Evolutionary conservation across 2,888 invertebrate species (phyloP), one percentile per base, ranked within the genome.

Genomic region (Apamea monoglypha): DNA sequence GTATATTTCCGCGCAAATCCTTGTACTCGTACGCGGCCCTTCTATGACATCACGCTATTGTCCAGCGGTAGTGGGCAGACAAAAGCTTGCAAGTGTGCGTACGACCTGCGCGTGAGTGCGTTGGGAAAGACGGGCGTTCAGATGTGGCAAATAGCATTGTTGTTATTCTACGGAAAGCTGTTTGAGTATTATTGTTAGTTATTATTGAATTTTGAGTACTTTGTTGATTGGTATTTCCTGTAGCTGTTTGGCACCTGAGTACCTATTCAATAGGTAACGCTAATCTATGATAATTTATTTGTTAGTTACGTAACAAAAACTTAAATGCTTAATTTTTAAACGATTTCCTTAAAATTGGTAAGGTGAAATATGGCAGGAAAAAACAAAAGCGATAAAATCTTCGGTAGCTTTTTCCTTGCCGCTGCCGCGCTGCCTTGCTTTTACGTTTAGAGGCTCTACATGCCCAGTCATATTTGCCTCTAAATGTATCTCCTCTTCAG

Each of bases 41-140:
- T 89, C 90, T 95, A 95, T 96, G 96, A 96, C 95, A 95, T 96
- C 96, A 96, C 94, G 94, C 93, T 92, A 96, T 96, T 96, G 96
- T 96, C 92, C 93, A 87, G 84, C 88, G 82, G 90, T 93, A 94
- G 95, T 96, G 95, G 95, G 95, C 93, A 95, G 95, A 95, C 95
- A 96, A 96, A 95, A 94, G 95, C 93, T 90, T 82, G 88, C 90
- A 90, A 92, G 92, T 93, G 93, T 87, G 80, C 72, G 76, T 82
- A 72, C 73, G 91, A 93, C 91, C 88, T 87, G 88, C 80, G 86
- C 84, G 21, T 72, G 84, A 84, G 81, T 76, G 71, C 67, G 83
- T 74, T 81, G 82, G 78, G 85, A 83, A 88, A 83, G 80, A 82
- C 83, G 71, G 56, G 56, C 72, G 86, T 85, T 81, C 74, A 75